These are phyloP conservation scores for Acanthochromis polyacanthus DNA, from an alignment of 2,113 vertebrate species.

Conservation along the genomic window DNA sequence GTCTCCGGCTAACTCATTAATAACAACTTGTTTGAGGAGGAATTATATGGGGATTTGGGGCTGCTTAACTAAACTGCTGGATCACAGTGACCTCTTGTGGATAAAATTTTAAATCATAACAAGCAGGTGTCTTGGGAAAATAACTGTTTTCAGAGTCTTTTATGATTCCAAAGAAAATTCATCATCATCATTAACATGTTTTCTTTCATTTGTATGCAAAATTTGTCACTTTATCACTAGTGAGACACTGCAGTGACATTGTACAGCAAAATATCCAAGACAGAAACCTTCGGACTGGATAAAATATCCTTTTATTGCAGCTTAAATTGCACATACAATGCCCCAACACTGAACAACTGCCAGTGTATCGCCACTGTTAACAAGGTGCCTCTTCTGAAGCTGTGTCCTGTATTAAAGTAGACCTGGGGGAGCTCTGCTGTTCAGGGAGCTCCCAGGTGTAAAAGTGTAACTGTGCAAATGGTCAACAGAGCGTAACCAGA, in stretches of 20 bases:
- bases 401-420: neutral
- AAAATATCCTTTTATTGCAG: too few relatives aligned
- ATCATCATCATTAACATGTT: neutral
- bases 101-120: slow-evolving; percentile 33
- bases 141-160: neutral
- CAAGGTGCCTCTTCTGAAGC: neutral
- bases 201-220: neutral
- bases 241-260: neutral
- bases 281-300: too few relatives aligned
- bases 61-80: slow-evolving; percentile 18
- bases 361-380: neutral
- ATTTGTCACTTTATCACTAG: neutral
- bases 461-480: slow-evolving; percentile 3
- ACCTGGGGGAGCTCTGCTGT: neutral
- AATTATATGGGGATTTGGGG: neutral
- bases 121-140: neutral
- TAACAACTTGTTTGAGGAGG: neutral
- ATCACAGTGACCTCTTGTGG: slow-evolving; percentile 78
- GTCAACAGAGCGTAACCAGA: slow-evolving; percentile 20
- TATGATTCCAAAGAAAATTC: too few relatives aligned
- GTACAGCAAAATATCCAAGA: too few relatives aligned
- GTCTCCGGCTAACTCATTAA: neutral
- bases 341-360: neutral
- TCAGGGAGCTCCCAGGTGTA: slow-evolving; percentile 3
- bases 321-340: neutral